phyloP scores from a whole-genome alignment of 2,888 invertebrate genomes.

The Pristionchus maxplancki region DNA sequence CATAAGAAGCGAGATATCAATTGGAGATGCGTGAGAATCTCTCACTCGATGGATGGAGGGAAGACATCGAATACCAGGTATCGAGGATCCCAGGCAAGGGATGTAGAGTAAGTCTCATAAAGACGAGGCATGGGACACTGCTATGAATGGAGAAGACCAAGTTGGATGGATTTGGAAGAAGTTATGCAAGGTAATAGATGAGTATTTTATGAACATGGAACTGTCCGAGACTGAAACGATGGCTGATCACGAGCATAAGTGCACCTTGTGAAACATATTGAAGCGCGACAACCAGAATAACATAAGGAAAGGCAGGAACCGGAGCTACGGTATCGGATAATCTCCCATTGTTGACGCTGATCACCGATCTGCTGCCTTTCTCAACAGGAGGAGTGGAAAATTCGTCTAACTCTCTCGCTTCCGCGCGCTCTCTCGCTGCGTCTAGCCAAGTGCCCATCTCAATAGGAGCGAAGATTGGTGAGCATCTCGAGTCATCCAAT shows the following conservation, averaged over 20 bases:
- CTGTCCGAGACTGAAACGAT: too few species aligned
- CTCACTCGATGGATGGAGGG: not conserved
- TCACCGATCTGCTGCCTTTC: not conserved
- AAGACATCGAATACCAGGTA: not conserved
- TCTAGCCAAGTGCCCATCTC: not conserved
- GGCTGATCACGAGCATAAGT: too few species aligned
- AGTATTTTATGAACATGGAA: too few species aligned
- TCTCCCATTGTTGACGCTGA: not conserved
- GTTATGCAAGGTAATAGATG: too few species aligned
- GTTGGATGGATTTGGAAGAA: too few species aligned
- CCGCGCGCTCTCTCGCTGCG: not conserved
- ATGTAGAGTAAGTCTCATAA: too few species aligned
- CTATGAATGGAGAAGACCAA: too few species aligned
- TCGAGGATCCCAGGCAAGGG: too few species aligned
- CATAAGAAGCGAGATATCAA: conserved; percentile 47
- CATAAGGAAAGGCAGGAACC: not conserved
- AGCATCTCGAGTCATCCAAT: not conserved
- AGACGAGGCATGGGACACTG: too few species aligned
- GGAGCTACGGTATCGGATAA: not conserved
- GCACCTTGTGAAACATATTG: too few species aligned
- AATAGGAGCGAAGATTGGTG: not conserved
- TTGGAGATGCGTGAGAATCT: conserved; percentile 46
- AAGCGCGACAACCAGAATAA: too few species aligned
- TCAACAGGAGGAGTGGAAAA: not conserved
- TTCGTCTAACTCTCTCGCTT: not conserved